phyloP scores from a whole-genome alignment of 2,888 invertebrate species.

The Campoplex capitator region DNA sequence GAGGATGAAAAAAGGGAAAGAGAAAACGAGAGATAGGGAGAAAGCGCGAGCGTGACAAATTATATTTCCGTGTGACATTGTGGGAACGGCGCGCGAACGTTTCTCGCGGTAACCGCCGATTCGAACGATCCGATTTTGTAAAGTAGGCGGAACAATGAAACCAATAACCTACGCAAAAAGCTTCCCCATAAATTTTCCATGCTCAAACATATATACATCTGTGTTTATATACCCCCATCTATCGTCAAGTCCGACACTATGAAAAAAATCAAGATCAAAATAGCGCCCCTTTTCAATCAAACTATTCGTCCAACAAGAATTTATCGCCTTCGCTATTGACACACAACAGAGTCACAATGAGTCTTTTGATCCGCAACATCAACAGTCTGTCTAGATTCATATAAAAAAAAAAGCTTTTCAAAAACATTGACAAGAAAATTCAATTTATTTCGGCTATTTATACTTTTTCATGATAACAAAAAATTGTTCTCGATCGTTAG shows the following conservation, averaged over 20 bases:
- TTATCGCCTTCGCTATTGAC: constrained; percentile 5
- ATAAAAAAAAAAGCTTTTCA: background rate
- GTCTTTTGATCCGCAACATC: background rate
- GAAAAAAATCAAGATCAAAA: constrained; percentile 15
- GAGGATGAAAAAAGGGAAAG: background rate
- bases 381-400: background rate
- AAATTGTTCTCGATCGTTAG: background rate
- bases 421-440: background rate
- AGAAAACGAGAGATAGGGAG: background rate
- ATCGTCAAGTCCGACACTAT: constrained; percentile 1
- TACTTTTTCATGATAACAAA: background rate
- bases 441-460: background rate
- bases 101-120: constrained; percentile 46
- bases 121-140: constrained; percentile 58
- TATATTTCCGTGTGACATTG: constrained; percentile 63
- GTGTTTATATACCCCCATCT: background rate
- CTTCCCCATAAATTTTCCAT: constrained; percentile 28
- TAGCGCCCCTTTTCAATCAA: constrained; percentile 19
- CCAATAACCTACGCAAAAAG: constrained; percentile 64
- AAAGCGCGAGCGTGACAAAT: constrained; percentile 60
- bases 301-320: background rate
- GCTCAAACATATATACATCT: background rate
- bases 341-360: background rate
- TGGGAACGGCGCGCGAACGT: constrained; percentile 29
- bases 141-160: constrained; percentile 66